Percentiles rank a stretch among this genome's conserved stretches.
Evolutionary conservation across 1,140 invertebrate genomes (phyloP).

Genomic region (Leptinotarsa defecta): DNA sequence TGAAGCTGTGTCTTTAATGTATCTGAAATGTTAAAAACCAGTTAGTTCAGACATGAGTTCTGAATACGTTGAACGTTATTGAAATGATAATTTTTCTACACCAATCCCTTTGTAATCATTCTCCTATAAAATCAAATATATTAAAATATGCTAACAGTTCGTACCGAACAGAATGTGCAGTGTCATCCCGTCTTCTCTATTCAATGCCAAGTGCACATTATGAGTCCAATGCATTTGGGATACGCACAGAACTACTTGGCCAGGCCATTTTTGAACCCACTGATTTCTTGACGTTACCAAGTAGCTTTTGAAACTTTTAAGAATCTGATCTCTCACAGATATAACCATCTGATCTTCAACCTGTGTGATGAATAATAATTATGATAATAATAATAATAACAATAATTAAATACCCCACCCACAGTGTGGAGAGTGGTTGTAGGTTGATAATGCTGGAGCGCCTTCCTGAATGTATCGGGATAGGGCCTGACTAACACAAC

Average conservation of each 20-base stretch:
- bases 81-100: too few relatives aligned
- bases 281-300: conserved; percentile 64
- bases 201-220: conserved; percentile 73
- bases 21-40: not conserved
- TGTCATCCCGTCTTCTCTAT: conserved; percentile 61
- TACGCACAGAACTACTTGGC: conserved; percentile 86
- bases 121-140: too few relatives aligned
- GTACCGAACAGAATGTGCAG: conserved; percentile 55
- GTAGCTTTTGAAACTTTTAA: conserved; percentile 74
- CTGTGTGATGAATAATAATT: not conserved
- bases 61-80: too few relatives aligned
- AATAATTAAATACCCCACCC: too few relatives aligned
- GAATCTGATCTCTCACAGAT: conserved; percentile 74
- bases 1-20: conserved; percentile 60
- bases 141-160: too few relatives aligned
- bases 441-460: too few relatives aligned
- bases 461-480: too few relatives aligned
- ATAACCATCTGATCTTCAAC: conserved; percentile 77
- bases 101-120: too few relatives aligned
- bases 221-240: conserved; percentile 89
- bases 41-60: too few relatives aligned
- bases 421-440: too few relatives aligned
- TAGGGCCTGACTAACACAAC: too few relatives aligned
- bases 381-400: too few relatives aligned
- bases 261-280: conserved; percentile 82